These are phyloP conservation scores for Harpagus bidentatus DNA, from an alignment of 2,113 vertebrate genomes.

Conservation along the genomic window DNA sequence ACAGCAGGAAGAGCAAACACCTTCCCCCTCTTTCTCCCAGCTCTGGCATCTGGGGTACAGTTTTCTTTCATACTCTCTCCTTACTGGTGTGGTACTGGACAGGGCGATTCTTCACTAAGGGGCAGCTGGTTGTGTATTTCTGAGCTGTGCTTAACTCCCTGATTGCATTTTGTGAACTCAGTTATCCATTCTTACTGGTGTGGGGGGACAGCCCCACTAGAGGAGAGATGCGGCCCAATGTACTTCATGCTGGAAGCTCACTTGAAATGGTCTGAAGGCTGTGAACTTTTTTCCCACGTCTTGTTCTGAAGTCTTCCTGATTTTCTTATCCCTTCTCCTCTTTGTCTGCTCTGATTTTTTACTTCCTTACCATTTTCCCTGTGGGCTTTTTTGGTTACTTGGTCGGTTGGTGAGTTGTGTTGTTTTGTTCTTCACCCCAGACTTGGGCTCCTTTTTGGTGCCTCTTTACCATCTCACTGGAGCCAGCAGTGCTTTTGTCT, in stretches of 20 bases:
- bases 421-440: neutral
- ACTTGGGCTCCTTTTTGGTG: neutral
- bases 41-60: neutral
- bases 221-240: rapidly evolving
- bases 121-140: neutral
- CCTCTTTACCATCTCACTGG: neutral
- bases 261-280: neutral
- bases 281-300: rapidly evolving
- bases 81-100: neutral
- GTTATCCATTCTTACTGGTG: neutral
- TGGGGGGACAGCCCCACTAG: neutral
- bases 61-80: neutral
- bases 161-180: neutral
- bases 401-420: neutral
- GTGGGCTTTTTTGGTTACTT: neutral
- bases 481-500: neutral
- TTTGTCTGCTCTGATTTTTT: neutral
- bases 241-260: neutral
- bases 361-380: neutral
- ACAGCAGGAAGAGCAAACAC: neutral
- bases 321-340: neutral
- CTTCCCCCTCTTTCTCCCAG: neutral
- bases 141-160: neutral
- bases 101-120: neutral
- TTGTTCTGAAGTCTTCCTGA: neutral